Conservation (phyloP, 2,113 vertebrate genomes). For the Ariopsis seemanni region DNA sequence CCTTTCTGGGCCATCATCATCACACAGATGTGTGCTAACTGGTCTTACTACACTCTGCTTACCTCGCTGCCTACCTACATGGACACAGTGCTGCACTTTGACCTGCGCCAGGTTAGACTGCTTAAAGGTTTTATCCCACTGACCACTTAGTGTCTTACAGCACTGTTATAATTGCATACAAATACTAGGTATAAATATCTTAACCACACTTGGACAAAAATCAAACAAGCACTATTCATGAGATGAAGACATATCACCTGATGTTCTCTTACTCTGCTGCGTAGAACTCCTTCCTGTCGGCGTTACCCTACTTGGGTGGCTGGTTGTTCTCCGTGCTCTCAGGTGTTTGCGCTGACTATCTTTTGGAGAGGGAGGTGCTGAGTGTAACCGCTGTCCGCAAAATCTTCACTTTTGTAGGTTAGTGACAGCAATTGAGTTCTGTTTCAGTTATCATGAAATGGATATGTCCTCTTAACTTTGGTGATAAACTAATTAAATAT, state of each 20-base stretch:
- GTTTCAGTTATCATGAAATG: not conserved
- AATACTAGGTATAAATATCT: not conserved
- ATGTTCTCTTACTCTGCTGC: not conserved
- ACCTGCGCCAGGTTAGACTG: constrained; percentile 71
- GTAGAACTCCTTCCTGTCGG: constrained; percentile 75
- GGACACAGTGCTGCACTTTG: constrained; percentile 73
- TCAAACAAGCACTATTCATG: not conserved
- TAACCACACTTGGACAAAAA: not conserved
- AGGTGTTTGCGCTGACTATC: constrained; percentile 68
- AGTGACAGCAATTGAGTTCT: constrained; percentile 12
- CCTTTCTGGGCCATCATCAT: constrained; percentile 79
- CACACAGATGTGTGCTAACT: constrained; percentile 73
- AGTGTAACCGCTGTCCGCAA: constrained; percentile 71
- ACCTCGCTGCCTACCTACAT: constrained; percentile 80
- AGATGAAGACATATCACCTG: not conserved
- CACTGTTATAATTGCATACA: not conserved
- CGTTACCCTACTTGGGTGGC: constrained; percentile 71
- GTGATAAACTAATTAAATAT: not conserved
- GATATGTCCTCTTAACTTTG: not conserved
- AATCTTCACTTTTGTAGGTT: constrained; percentile 74
- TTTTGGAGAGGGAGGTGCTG: constrained; percentile 69
- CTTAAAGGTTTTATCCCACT: not conserved
- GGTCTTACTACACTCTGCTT: constrained; percentile 72
- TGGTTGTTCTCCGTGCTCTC: constrained; percentile 60
- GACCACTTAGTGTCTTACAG: not conserved